Conservation (phyloP, 2,888 invertebrate species). For the Hirtodrosophila duncani region DNA sequence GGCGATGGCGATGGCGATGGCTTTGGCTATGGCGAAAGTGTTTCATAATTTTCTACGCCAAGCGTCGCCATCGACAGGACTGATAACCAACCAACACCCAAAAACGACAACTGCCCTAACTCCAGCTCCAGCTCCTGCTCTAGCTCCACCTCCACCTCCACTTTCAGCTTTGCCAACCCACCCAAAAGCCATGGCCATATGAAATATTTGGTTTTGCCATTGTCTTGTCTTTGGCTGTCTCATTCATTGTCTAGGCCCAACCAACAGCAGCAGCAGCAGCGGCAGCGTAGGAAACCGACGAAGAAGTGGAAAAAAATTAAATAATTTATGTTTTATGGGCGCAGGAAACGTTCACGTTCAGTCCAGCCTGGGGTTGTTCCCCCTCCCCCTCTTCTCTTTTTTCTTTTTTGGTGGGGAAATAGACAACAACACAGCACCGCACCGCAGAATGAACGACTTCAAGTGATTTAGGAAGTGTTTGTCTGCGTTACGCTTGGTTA, state of each 20-base stretch:
- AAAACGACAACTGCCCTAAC: neutral
- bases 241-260: conserved; percentile 32
- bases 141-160: neutral
- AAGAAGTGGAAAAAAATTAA: conserved; percentile 50
- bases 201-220: conserved; percentile 35
- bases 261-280: neutral
- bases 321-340: conserved; percentile 69
- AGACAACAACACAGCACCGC: conserved; percentile 14
- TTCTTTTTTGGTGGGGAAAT: neutral
- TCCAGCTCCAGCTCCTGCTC: neutral
- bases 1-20: too few species aligned
- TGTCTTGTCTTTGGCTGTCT: conserved; percentile 11
- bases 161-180: neutral
- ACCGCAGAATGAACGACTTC: conserved; percentile 34
- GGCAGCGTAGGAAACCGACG: neutral
- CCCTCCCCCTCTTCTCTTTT: conserved; percentile 1
- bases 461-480: conserved; percentile 77
- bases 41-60: conserved; percentile 66
- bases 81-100: conserved; percentile 40
- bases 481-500: conserved; percentile 76
- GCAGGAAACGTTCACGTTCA: conserved; percentile 65
- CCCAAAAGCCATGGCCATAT: conserved; percentile 18
- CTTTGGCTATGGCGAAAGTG: too few species aligned
- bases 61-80: conserved; percentile 52
- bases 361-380: too few species aligned